Evolutionary conservation across 2,888 invertebrate species (phyloP).

Genomic region (Stratiomys singularior): DNA sequence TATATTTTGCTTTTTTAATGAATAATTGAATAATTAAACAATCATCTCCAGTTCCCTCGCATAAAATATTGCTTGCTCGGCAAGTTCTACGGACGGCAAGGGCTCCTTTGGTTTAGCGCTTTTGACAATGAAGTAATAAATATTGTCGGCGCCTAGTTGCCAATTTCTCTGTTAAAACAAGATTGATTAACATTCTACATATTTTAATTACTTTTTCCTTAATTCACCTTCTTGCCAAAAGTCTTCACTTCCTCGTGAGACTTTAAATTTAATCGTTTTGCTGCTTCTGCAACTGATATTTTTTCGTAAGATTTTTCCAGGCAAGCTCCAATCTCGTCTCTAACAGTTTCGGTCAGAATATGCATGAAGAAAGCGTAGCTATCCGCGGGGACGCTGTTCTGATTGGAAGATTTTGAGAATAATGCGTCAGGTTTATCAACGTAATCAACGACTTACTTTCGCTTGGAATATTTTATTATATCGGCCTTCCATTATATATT

Average conservation of each 20-base stretch:
- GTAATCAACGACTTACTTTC: conserved; percentile 67
- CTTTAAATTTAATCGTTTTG: conserved; percentile 86
- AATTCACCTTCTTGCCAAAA: conserved; percentile 79
- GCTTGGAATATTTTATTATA: conserved; percentile 97
- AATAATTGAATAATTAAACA: conserved; percentile 72
- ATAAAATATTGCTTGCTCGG: conserved; percentile 94
- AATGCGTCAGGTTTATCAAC: not conserved
- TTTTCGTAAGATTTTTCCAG: conserved; percentile 96
- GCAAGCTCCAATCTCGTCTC: conserved; percentile 96
- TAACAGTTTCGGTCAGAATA: conserved; percentile 91
- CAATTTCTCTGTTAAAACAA: conserved; percentile 77
- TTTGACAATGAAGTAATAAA: conserved; percentile 83
- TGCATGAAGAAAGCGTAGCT: conserved; percentile 98
- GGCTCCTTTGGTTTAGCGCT: conserved; percentile 79
- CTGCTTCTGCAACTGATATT: conserved; percentile 87
- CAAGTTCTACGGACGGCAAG: conserved; percentile 90
- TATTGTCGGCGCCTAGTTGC: conserved; percentile 80
- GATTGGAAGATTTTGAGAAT: conserved; percentile 54
- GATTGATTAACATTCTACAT: conserved; percentile 35
- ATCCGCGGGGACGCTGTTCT: conserved; percentile 95
- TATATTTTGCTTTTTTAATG: not conserved
- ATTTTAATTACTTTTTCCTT: conserved; percentile 45
- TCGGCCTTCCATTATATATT: conserved; percentile 99
- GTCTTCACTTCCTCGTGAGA: conserved; percentile 80
- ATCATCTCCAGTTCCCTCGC: conserved; percentile 99